phyloP scores from a whole-genome alignment of 2,113 vertebrate species.

The Phyllostomus hastatus region DNA sequence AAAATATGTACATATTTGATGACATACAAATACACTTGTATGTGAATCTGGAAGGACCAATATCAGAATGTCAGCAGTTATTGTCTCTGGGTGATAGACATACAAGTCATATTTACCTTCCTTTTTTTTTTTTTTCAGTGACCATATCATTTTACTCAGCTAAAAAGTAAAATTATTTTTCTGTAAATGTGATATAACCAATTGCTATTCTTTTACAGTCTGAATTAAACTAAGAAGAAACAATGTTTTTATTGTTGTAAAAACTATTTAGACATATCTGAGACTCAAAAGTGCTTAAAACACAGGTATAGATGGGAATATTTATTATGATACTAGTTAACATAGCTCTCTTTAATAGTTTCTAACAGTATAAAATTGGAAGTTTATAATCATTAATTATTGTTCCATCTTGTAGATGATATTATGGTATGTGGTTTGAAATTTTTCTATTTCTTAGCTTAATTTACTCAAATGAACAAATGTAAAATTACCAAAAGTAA shows the following conservation, averaged over 20 bases:
- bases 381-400: neutral
- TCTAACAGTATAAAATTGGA: neutral
- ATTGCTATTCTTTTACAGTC: neutral
- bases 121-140: neutral
- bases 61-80: neutral
- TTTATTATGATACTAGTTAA: neutral
- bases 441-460: neutral
- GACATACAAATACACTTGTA: neutral
- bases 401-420: neutral
- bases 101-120: neutral
- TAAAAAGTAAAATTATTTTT: neutral
- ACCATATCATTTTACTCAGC: neutral
- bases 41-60: neutral
- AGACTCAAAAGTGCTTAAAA: neutral
- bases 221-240: neutral
- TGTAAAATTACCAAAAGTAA: neutral
- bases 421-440: neutral
- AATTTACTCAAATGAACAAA: slow-evolving; percentile 29
- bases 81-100: neutral
- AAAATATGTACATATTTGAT: neutral
- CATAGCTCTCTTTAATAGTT: neutral
- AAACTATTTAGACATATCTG: neutral
- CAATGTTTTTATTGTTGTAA: neutral
- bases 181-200: neutral
- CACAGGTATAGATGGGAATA: neutral